Base-by-base conservation (phyloP, 2,888 invertebrate genomes). In the Sepiola atlantica region DNA sequence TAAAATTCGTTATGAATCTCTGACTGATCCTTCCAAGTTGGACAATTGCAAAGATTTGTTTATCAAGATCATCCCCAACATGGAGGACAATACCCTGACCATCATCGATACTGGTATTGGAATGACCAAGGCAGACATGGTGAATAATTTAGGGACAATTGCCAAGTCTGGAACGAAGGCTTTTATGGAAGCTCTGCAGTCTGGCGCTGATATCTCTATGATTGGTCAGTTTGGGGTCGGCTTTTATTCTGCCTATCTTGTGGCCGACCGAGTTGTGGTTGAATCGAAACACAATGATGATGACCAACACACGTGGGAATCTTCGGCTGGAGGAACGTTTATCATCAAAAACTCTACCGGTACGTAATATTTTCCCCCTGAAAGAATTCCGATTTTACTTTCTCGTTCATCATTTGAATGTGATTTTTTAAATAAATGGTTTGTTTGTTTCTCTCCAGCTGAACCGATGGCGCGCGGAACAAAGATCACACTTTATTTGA, bases 211-310 rank as follows among this genome's bases (percentile, higher is more conserved):
- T 97, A 99, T 99, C 96, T 99, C 99, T 96, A 99, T 99, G 99
- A 99, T 99, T 97, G 99, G 99, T 97, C 99, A 99, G 98, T 99
- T 99, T 97, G 99, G 99, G 98, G 99, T 99, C 95, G 99, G 99
- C 98, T 99, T 99, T 98, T 99, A 99, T 98, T 99, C 99, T 0
- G 99, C 99, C 93, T 99, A 99, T 97, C 98, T 99, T 95, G 98
- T 99, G 94, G 99, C 99, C 90, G 99, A 99, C 97, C 98, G 95
- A 95, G 97, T 97, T 18, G 98, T 98, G 0, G 99, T 99, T 0
- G 98, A 98, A 95, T 99, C 99, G 0, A 99, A 99, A 97, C 98
- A 99, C 98, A 99, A 99, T 97, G 99, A 99, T 97, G 99, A 99
- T 97, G 99, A 99, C 96, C 99, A 99, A 97, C 99, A 99, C 98